A percentile compares a stretch with the other conserved stretches of the same genome.
These are phyloP conservation scores for Argopecten irradians DNA, from an alignment of 1,140 invertebrate genomes.

Conservation along the genomic window DNA sequence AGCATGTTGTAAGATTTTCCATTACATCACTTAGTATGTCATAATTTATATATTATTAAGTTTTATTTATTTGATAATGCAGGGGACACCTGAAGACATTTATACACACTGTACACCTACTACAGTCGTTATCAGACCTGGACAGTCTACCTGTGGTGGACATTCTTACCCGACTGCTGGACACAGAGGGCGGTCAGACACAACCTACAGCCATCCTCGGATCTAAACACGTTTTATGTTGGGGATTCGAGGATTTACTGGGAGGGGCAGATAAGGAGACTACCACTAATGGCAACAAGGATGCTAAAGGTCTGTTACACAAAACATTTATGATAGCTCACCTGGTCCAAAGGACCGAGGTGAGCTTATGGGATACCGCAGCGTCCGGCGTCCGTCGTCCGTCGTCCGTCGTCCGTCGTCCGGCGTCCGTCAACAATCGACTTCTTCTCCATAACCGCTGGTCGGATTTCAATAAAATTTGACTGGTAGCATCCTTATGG, in stretches of 20 bases:
- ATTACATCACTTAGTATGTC: no score
- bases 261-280: slow-evolving; percentile 56
- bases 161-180: slow-evolving; percentile 68
- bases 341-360: no score
- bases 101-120: slow-evolving; percentile 74
- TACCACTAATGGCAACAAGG: slow-evolving; percentile 28
- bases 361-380: no score
- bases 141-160: slow-evolving; percentile 65
- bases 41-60: background rate
- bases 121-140: slow-evolving; percentile 69
- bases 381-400: no score
- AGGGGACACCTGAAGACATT: slow-evolving; percentile 75
- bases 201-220: slow-evolving; percentile 68
- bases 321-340: no score
- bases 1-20: no score
- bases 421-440: no score
- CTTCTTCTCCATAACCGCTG: no score
- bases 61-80: slow-evolving; percentile 50
- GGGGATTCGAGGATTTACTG: slow-evolving; percentile 75
- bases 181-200: slow-evolving; percentile 70
- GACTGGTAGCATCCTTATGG: no score
- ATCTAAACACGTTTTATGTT: slow-evolving; percentile 72
- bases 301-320: slow-evolving; percentile 26
- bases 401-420: no score
- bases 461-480: no score